Percentiles rank a stretch among this genome's conserved stretches.
Conservation (phyloP, 2,888 invertebrate genomes). For the Gymnocheta viridis region DNA sequence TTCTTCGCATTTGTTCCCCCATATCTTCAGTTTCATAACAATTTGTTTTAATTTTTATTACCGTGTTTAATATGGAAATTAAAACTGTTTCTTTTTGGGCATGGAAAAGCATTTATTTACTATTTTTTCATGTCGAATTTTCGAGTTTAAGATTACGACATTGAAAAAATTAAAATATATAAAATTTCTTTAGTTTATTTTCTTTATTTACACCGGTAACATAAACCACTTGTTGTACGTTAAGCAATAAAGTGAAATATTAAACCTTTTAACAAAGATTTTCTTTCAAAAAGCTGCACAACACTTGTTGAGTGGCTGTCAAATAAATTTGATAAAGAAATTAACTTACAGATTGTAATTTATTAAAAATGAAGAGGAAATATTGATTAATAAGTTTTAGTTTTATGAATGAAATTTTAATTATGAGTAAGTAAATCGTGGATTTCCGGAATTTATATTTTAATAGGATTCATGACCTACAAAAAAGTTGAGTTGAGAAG, state of each 20-base stretch:
- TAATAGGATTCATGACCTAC: neutral
- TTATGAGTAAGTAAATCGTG: neutral
- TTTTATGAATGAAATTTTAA: neutral
- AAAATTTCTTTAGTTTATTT: neutral
- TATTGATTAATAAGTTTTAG: neutral
- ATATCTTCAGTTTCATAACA: neutral
- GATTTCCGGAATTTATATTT: neutral
- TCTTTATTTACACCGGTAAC: neutral
- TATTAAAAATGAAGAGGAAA: slow-evolving; percentile 2
- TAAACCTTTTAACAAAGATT: slow-evolving; percentile 14
- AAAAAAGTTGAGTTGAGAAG: neutral
- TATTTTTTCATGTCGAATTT: neutral
- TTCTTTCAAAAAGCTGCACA: neutral
- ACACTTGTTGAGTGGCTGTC: slow-evolving; percentile 9
- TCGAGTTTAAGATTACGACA: neutral
- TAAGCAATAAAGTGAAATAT: neutral
- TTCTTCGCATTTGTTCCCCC: neutral
- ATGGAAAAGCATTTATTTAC: neutral
- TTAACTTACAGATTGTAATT: neutral
- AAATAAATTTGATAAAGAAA: neutral
- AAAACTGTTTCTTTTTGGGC: neutral
- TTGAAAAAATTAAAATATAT: neutral
- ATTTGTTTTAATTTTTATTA: neutral
- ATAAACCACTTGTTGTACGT: neutral
- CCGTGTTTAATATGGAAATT: neutral